Evolutionary conservation across 2,888 invertebrate genomes (phyloP), one percentile per base, ranked within the genome.

Genomic region (Saturnia japonica): DNA sequence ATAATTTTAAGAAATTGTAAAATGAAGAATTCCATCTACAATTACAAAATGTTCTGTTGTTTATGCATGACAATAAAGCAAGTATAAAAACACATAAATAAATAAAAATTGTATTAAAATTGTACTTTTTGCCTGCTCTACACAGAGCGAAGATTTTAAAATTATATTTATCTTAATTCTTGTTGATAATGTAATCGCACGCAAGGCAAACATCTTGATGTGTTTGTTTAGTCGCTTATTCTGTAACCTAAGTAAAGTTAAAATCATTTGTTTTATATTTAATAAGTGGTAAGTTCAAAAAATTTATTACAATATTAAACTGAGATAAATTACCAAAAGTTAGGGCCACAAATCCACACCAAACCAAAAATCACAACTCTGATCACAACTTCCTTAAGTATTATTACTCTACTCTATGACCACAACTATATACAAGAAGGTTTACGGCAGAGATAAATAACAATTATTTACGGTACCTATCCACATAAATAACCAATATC

Each of bases 181-280:
- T 70, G 69, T 69, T 34, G 71, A 72, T 64, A 68, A 14, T 51
- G 71, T 34, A 42, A 70, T 72, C 71, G 57, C 68, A 45, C 70
- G 73, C 12, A 74, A 70, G 40, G 69, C 67, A 71, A 77, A 76
- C 78, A 77, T 76, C 62, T 25, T 72, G 62, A 64, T 19, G 64
- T 40, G 64, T 40, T 64, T 64, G 19, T 40, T 19, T 54, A 54
- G 22, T 54, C 14, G 25, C 14, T 25, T 57, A 57, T 57, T 57
- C 12, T 57, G 57, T 57, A 25, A 64, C 64, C 8, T 34, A 64
- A 40, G n/a, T n/a, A 54, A 22, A 54, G 11, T 64, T 40, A 40
- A 64, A 64, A 57, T 28, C 1, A 25, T 11, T 57, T 57, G 25
- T 11, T 57, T 25, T 57, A 57, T 57, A 28, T 25, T 51, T 25